Base-by-base conservation (phyloP, 2,113 vertebrate genomes). In the Phrynocephalus versicolor region DNA sequence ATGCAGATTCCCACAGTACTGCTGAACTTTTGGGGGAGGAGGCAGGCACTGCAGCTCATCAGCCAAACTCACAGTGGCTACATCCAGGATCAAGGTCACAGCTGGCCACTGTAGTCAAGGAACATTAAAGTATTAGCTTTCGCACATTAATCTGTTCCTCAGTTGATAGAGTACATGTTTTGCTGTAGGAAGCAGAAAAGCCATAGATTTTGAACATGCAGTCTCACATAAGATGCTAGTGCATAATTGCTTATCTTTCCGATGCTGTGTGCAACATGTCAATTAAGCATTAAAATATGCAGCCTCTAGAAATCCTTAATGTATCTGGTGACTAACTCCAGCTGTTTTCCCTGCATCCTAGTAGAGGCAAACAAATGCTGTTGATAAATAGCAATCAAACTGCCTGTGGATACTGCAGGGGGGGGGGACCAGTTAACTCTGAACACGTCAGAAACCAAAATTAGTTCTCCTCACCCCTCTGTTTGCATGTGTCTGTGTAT, bases 211-310 rank as follows among this genome's bases (percentile, higher is more conserved):
- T 39, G 35, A 69, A 35, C 23, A 74, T 37, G 16, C 45, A 39
- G 25, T 77, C 33, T 39, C 16, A 58, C 9, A 19, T 41, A 72
- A 27, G 18, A 62, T 83, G 55, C 70, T 62, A 83, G 30, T 73
- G 37, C 39, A 62, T 74, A n/a, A 25, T 27, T 30, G 27, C n/a
- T 77, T 65, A 62, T 58, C 9, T 71, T 79, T 33, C n/a, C n/a
- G 69, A 79, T 80, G 39, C 69, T 64, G 13, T 60, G 57, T 65
- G 23, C 19, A 30, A 23, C 51, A 39, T 64, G 37, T 64, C 37
- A 19, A 19, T 74, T 62, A 81, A 86, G 19, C 78, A 80, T 37
- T 85, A 72, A 79, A 35, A 79, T 79, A 37, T 65, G 25, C 33
- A 25, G 58, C 18, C 57, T 62, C 13, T 51, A 73, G 37, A 67